Base-by-base conservation (phyloP, 2,888 invertebrate genomes). In the Tetanocera ferruginea region DNA sequence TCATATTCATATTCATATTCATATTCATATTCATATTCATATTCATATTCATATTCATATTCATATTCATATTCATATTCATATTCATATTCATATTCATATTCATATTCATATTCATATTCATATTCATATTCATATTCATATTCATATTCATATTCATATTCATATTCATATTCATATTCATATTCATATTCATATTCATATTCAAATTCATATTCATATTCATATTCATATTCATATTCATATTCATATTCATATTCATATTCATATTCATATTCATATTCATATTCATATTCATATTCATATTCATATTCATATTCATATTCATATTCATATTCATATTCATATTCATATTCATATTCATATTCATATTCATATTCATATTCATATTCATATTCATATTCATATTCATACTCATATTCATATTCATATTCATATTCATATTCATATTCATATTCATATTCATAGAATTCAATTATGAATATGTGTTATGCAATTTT, bases 51-150 rank as follows among this genome's bases (percentile, higher is more conserved):
- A 71, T 71, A 71, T 71, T 49, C 43, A 71, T 71, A 71, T 71
- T 49, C 43, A 52, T 71, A 71, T 71, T 49, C 43, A 71, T 71
- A 71, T 71, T 49, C 43, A 71, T 52, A 71, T 52, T 49, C 43
- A 71, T 71, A 71, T 71, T 49, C 43, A 71, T 71, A 51, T 71
- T 49, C 43, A 71, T 71, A 71, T 71, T 49, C 43, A 71, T 71
- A 51, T 71, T 49, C 17, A 71, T 71, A 71, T 71, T 19, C 17
- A 71, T 52, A 52, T 71, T 28, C 43, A 71, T 52, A 52, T 52
- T 49, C 17, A 71, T 52, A 71, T 71, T 28, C 17, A 71, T 71
- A 71, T 52, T 49, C 43, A 71, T 71, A 23, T 52, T n/a, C 43
- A 71, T 52, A 71, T 70, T 37, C 34, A 37, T 70, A 70, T 70